These are phyloP conservation scores for Merluccius polli DNA, from an alignment of 2,797 vertebrate species.

Conservation along the genomic window DNA sequence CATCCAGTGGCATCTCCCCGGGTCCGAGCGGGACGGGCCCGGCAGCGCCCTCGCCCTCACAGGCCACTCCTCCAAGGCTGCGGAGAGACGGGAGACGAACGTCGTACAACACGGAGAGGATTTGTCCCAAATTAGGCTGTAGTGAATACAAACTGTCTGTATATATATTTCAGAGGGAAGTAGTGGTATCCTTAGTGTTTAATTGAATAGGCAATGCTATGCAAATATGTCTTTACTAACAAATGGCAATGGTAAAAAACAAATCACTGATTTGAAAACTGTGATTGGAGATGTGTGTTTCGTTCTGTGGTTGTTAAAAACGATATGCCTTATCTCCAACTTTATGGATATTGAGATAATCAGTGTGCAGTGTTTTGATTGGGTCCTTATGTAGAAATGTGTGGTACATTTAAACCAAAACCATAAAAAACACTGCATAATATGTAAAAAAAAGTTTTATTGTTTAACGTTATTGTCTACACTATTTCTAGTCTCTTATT, in stretches of 20 bases:
- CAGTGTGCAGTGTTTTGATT: neutral
- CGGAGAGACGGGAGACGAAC: neutral
- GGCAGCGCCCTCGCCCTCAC: neutral
- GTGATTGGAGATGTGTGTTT: neutral
- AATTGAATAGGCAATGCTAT: neutral
- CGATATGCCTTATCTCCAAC: neutral
- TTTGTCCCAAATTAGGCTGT: neutral
- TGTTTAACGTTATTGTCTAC: neutral
- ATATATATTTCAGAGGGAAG: neutral
- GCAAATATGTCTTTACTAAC: neutral
- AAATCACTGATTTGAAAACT: neutral
- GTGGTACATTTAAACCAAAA: neutral
- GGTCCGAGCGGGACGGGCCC: neutral
- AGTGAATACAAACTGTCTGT: neutral
- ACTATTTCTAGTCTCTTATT: neutral
- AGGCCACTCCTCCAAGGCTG: neutral
- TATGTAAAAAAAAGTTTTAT: neutral
- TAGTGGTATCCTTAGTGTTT: neutral
- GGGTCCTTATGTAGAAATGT: neutral
- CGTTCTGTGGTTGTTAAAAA: neutral
- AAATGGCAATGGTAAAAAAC: neutral
- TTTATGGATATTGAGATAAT: neutral
- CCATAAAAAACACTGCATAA: neutral
- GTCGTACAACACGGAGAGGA: neutral
- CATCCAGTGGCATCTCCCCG: neutral